phyloP scores from a whole-genome alignment of 2,113 vertebrate species.

The Sinocyclocheilus anshuiensis region DNA sequence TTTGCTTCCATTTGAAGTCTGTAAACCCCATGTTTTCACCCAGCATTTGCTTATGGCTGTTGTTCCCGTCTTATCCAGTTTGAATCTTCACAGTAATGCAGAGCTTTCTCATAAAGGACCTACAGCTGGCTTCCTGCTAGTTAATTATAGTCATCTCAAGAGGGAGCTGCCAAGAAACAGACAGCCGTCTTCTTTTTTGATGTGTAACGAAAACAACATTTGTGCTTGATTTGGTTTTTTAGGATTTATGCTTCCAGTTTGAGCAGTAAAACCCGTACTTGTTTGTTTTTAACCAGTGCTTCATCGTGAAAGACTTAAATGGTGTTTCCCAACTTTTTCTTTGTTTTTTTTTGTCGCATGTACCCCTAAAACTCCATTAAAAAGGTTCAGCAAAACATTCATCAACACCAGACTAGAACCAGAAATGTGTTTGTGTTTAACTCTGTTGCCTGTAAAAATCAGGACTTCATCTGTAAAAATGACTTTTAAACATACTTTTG shows the following conservation, averaged over 20 bases:
- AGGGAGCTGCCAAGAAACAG: constrained; percentile 21
- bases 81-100: constrained; percentile 12
- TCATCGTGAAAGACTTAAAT: background rate
- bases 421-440: background rate
- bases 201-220: background rate
- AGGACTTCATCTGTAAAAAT: background rate
- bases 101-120: constrained; percentile 33
- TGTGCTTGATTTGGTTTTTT: background rate
- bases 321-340: background rate
- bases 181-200: constrained; percentile 8
- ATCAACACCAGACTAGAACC: background rate
- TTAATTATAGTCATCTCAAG: constrained; percentile 41
- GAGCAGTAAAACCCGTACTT: background rate
- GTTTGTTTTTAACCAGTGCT: background rate
- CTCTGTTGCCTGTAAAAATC: background rate
- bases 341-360: background rate
- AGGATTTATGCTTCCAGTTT: background rate
- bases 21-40: background rate
- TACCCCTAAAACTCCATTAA: background rate
- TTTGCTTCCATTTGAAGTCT: background rate
- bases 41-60: background rate
- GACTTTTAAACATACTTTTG: background rate
- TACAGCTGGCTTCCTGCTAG: constrained; percentile 34
- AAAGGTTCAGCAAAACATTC: background rate
- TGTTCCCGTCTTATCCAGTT: background rate